phyloP scores from a whole-genome alignment of 2,113 vertebrate genomes.

The Cyprinodon brontotheroides region DNA sequence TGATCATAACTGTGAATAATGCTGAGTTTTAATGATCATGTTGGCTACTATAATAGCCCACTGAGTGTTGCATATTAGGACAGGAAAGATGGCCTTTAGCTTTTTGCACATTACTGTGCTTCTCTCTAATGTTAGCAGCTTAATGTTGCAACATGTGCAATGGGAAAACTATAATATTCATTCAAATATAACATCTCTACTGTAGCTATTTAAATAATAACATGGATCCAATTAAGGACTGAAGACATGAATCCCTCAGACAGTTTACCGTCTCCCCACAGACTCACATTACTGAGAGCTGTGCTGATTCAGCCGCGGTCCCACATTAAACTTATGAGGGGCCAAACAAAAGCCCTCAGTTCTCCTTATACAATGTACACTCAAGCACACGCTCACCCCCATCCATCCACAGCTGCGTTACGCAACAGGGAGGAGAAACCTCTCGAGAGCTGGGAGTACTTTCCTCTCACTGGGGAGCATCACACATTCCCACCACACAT shows the following conservation, averaged over 20 bases:
- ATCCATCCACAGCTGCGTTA: slow-evolving; percentile 45
- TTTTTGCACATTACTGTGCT: background rate
- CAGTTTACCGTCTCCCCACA: slow-evolving; percentile 1
- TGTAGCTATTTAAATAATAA: background rate
- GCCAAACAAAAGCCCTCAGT: slow-evolving; percentile 63
- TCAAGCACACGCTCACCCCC: slow-evolving; percentile 9
- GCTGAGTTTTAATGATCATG: background rate
- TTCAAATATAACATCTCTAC: background rate
- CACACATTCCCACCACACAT: slow-evolving; percentile 58
- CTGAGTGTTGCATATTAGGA: no score
- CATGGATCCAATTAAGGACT: background rate
- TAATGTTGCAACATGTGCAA: background rate
- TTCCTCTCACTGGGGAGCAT: slow-evolving; percentile 63
- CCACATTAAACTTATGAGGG: slow-evolving; percentile 26
- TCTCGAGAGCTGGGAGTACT: slow-evolving; percentile 50
- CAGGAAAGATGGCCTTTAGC: no score
- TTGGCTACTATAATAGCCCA: background rate
- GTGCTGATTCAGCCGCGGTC: slow-evolving; percentile 38
- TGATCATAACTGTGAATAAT: background rate
- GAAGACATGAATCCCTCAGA: background rate
- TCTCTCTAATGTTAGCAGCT: background rate
- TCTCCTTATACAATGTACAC: slow-evolving; percentile 19
- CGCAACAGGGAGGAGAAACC: slow-evolving; percentile 53
- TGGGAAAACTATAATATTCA: background rate
- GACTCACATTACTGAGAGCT: slow-evolving; percentile 11